Percentiles rank a stretch among this genome's conserved stretches.
phyloP scores from a whole-genome alignment of 2,888 invertebrate genomes.

The Synanthedon vespiformis region DNA sequence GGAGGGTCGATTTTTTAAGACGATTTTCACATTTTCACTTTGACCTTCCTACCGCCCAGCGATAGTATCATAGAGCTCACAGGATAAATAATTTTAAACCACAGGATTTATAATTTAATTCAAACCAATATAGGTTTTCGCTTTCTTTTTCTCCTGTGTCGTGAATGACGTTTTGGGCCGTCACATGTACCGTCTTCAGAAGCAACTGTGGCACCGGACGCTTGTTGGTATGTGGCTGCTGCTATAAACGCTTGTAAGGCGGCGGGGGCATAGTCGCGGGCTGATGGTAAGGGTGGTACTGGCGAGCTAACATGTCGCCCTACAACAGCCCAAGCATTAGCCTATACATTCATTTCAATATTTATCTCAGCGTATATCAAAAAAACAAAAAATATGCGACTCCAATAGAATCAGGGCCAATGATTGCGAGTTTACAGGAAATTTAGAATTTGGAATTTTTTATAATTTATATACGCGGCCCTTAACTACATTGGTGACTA shows the following conservation, averaged over 20 bases:
- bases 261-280: slow-evolving; percentile 48
- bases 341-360: slow-evolving; percentile 35
- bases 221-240: slow-evolving; percentile 22
- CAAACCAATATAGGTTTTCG: slow-evolving; percentile 55
- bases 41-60: too few relatives aligned
- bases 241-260: slow-evolving; percentile 62
- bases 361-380: background rate
- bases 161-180: slow-evolving; percentile 23
- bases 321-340: slow-evolving; percentile 54
- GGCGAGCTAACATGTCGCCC: slow-evolving; percentile 62
- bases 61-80: too few relatives aligned
- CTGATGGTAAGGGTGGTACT: slow-evolving; percentile 62
- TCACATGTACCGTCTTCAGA: slow-evolving; percentile 8
- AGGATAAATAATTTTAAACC: too few relatives aligned
- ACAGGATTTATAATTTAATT: too few relatives aligned
- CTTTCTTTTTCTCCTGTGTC: slow-evolving; percentile 45
- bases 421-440: background rate
- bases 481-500: background rate
- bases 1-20: too few relatives aligned
- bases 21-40: too few relatives aligned
- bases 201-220: slow-evolving; percentile 11
- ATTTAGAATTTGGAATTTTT: background rate
- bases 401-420: background rate
- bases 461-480: background rate
- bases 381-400: background rate